Evolutionary conservation across 2,888 invertebrate genomes (phyloP).

Genomic region (Boloria selene): DNA sequence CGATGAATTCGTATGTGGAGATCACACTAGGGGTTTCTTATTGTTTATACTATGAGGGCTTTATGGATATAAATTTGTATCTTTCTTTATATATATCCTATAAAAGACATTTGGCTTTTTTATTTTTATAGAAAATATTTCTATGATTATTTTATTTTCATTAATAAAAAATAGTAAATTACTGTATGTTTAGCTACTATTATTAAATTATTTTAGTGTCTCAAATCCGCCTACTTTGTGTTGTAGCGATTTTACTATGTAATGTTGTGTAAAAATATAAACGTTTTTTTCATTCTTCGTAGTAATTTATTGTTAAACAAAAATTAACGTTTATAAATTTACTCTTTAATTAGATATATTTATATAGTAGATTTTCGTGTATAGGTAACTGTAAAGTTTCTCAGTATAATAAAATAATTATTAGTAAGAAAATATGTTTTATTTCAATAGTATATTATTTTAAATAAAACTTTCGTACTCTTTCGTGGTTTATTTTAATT

Average conservation of each 20-base stretch:
- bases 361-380: not conserved
- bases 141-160: not conserved
- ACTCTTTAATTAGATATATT: not conserved
- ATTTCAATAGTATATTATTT: too few relatives aligned
- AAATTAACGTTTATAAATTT: not conserved
- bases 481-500: too few relatives aligned
- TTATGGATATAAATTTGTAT: too few relatives aligned
- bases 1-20: too few relatives aligned
- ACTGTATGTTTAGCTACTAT: not conserved
- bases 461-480: too few relatives aligned
- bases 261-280: not conserved
- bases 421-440: too few relatives aligned
- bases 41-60: too few relatives aligned
- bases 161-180: not conserved
- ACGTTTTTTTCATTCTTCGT: not conserved
- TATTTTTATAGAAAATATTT: too few relatives aligned
- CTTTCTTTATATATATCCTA: too few relatives aligned
- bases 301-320: constrained; percentile 7
- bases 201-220: not conserved
- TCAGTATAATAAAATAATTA: too few relatives aligned
- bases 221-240: constrained; percentile 8
- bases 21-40: too few relatives aligned
- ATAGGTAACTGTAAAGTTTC: not conserved
- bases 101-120: too few relatives aligned
- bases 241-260: constrained; percentile 8